These are phyloP conservation scores for Drosophila kuntzei DNA, from an alignment of 2,888 invertebrate genomes.

Conservation along the genomic window DNA sequence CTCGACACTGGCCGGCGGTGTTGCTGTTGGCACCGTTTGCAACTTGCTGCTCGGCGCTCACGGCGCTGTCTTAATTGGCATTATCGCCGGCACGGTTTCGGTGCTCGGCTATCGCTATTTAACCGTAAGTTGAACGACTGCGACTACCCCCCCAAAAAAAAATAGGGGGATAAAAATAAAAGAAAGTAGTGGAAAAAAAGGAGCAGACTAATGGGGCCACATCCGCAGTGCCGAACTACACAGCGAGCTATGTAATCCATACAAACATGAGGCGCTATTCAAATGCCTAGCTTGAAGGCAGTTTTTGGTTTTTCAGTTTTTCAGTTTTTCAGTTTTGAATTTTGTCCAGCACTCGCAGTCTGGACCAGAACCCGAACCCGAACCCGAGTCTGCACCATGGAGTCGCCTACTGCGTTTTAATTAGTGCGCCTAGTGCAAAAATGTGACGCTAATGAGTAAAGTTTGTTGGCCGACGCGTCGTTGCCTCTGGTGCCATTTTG, in stretches of 20 bases:
- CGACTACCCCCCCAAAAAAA: constrained; percentile 20
- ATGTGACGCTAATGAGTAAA: constrained; percentile 78
- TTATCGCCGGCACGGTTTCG: constrained; percentile 91
- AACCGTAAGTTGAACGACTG: constrained; percentile 87
- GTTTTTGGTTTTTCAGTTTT: constrained; percentile 3
- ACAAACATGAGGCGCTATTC: constrained; percentile 56
- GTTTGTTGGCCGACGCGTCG: constrained; percentile 72
- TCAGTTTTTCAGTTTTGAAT: neutral
- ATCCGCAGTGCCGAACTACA: constrained; percentile 26
- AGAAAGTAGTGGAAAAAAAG: neutral
- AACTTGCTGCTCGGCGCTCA: constrained; percentile 93
- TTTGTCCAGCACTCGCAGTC: constrained; percentile 16
- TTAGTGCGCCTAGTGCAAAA: constrained; percentile 73
- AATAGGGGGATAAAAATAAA: constrained; percentile 3
- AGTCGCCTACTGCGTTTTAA: constrained; percentile 65
- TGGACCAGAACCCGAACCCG: constrained; percentile 12
- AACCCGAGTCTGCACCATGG: constrained; percentile 18
- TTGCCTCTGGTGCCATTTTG: constrained; percentile 24
- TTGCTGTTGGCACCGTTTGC: constrained; percentile 94
- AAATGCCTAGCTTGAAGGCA: constrained; percentile 44
- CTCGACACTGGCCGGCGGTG: constrained; percentile 96
- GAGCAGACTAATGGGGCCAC: constrained; percentile 42
- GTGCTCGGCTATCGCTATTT: constrained; percentile 92
- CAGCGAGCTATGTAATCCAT: constrained; percentile 30
- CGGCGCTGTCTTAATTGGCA: constrained; percentile 93